These are phyloP conservation scores for Drosophila ananassae DNA, from an alignment of 1,140 invertebrate species.

Conservation along the genomic window DNA sequence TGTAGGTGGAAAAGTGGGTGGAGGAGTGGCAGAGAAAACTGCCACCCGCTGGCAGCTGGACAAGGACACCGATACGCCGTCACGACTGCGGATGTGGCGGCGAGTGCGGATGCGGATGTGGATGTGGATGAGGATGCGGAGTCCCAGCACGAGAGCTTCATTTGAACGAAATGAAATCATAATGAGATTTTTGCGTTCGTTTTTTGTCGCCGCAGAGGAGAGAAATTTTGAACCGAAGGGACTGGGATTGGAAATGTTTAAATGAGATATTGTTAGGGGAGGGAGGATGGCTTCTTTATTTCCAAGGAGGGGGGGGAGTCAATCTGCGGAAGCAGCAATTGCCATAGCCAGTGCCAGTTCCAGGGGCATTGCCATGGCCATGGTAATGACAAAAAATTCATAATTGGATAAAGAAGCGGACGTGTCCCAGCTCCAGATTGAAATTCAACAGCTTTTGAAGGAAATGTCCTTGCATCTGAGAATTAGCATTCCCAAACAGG, in stretches of 20 bases:
- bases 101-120: constrained; percentile 4
- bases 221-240: background rate
- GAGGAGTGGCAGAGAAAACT: background rate
- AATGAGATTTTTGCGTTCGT: constrained; percentile 83
- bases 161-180: constrained; percentile 83
- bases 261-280: background rate
- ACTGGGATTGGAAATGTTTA: background rate
- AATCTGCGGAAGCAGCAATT: constrained; percentile 35
- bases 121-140: constrained; percentile 15
- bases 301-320: background rate
- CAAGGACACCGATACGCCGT: constrained; percentile 23
- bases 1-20: background rate
- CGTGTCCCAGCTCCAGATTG: constrained; percentile 54
- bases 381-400: constrained; percentile 80
- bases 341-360: constrained; percentile 45
- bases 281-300: constrained; percentile 5
- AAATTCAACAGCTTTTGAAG: constrained; percentile 38
- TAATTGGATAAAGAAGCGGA: constrained; percentile 82
- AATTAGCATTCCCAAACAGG: constrained; percentile 5
- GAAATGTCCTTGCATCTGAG: background rate
- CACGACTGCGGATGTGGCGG: background rate
- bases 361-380: constrained; percentile 62
- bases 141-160: constrained; percentile 74
- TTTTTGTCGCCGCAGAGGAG: constrained; percentile 57
- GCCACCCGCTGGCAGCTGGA: constrained; percentile 43